Conservation (phyloP, 2,113 vertebrate species). For the Amphiprion ocellaris region DNA sequence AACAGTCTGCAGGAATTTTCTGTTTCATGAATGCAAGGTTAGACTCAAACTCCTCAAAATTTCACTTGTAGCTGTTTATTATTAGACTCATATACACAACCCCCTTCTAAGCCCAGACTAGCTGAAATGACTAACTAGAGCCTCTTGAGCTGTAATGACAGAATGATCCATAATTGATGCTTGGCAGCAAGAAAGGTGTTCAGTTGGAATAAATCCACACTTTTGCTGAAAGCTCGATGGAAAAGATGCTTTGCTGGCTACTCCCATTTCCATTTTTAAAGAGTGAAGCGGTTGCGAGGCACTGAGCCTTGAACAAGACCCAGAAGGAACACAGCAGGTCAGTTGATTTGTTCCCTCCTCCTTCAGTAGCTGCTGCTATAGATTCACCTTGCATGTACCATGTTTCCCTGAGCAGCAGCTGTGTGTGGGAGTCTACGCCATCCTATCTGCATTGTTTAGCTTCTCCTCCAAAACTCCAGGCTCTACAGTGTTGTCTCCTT, state of each 20-base stretch:
- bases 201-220: slow-evolving; percentile 15
- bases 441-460: slow-evolving; percentile 70
- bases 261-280: slow-evolving; percentile 32
- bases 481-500: slow-evolving; percentile 74
- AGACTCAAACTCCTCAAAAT: no score
- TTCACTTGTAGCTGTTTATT: no score
- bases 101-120: background rate
- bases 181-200: slow-evolving; percentile 10
- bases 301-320: slow-evolving; percentile 41
- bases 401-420: slow-evolving; percentile 67
- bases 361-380: slow-evolving; percentile 47
- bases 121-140: background rate
- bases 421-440: slow-evolving; percentile 68
- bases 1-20: background rate
- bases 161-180: slow-evolving; percentile 33
- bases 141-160: slow-evolving; percentile 4
- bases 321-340: slow-evolving; percentile 52
- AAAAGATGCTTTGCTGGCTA: background rate
- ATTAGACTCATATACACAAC: background rate
- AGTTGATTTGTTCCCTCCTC: slow-evolving; percentile 55
- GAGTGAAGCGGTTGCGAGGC: background rate
- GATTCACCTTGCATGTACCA: slow-evolving; percentile 48
- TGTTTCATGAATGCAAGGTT: no score
- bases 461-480: slow-evolving; percentile 59
- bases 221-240: slow-evolving; percentile 4